A percentile compares a stretch with the other conserved stretches of the same genome.
These are phyloP conservation scores for Rattus norvegicus DNA, from an alignment of 2,113 vertebrate species.

Conservation along the genomic window DNA sequence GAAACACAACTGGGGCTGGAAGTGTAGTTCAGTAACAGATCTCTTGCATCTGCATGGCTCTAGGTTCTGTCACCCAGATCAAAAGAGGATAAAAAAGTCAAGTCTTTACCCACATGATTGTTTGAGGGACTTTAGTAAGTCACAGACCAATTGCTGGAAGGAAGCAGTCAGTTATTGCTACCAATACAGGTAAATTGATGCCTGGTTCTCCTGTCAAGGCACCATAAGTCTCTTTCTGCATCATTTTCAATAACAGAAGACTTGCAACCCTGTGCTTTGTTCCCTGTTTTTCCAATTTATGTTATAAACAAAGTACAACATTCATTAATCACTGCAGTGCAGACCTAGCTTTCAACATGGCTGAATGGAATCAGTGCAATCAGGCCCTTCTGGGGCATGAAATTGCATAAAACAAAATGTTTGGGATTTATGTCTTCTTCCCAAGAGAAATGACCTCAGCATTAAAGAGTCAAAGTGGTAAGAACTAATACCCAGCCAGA, in stretches of 20 bases:
- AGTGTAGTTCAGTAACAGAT: neutral
- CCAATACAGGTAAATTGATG: neutral
- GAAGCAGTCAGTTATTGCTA: slow-evolving; percentile 5
- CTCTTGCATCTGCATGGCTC: neutral
- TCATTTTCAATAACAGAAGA: slow-evolving; percentile 47
- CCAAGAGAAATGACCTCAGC: slow-evolving; percentile 36
- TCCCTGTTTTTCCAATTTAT: neutral
- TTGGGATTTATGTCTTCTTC: slow-evolving; percentile 27
- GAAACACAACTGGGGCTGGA: neutral
- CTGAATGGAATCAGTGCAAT: slow-evolving; percentile 23
- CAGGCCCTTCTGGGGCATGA: neutral
- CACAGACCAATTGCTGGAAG: slow-evolving; percentile 5
- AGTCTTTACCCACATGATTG: neutral
- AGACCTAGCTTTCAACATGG: neutral
- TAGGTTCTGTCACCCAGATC: neutral
- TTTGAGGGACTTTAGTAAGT: neutral
- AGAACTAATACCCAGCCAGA: neutral
- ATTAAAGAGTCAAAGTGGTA: slow-evolving; percentile 30
- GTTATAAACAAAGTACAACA: neutral
- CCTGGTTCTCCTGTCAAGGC: neutral
- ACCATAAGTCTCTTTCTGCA: neutral
- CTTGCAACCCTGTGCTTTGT: neutral
- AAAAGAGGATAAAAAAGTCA: neutral
- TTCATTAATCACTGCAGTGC: slow-evolving; percentile 25
- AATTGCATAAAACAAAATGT: slow-evolving; percentile 58